A percentile compares a stretch with the other conserved stretches of the same genome.
Conservation (phyloP, 2,113 vertebrate species). For the Hucho hucho region DNA sequence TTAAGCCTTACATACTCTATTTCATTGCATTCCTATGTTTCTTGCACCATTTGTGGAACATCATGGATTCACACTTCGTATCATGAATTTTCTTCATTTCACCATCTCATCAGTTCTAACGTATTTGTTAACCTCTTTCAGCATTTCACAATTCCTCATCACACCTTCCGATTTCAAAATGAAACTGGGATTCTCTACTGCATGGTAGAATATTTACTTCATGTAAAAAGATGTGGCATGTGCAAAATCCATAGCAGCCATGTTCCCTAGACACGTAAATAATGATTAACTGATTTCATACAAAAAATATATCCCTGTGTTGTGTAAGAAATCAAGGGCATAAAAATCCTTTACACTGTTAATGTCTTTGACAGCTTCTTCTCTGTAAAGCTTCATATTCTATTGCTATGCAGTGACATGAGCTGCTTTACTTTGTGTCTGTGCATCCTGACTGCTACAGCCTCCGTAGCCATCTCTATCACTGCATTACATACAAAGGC, state of each 20-base stretch:
- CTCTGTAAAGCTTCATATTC: not conserved
- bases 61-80: not conserved
- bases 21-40: slow-evolving; percentile 40
- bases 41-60: not conserved
- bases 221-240: no score
- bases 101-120: not conserved
- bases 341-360: slow-evolving; percentile 26
- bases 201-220: no score
- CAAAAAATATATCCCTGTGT: not conserved
- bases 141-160: no score
- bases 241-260: no score
- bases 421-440: not conserved
- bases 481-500: not conserved
- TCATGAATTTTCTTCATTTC: not conserved
- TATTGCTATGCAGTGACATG: slow-evolving; percentile 1
- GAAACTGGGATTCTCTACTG: no score
- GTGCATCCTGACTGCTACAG: not conserved
- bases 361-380: slow-evolving; percentile 41
- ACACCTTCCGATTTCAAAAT: no score
- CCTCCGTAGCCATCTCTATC: not conserved
- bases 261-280: not conserved
- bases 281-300: not conserved
- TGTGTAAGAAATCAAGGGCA: slow-evolving; percentile 7
- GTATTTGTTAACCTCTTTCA: no score
- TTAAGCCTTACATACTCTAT: slow-evolving; percentile 54